These are phyloP conservation scores for Conus ventricosus DNA, from an alignment of 1,140 invertebrate species.

Conservation along the genomic window DNA sequence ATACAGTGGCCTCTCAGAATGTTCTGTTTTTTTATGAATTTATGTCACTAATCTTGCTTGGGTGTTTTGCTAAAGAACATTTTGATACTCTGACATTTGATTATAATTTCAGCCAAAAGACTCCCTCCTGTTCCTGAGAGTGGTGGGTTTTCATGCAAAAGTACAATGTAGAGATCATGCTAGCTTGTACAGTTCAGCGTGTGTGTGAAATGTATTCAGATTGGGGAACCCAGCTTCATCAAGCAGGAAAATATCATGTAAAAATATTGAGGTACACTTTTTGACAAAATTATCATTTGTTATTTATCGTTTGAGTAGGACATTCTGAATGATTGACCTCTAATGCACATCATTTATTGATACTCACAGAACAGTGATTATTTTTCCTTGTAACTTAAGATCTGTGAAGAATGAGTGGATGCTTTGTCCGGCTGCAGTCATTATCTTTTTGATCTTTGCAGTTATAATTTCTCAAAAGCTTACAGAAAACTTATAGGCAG, in stretches of 20 bases:
- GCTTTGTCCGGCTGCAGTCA: no score
- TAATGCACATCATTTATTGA: no score
- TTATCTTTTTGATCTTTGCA: no score
- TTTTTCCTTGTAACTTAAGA: no score
- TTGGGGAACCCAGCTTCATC: neutral
- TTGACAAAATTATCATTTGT: no score
- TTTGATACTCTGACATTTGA: constrained; percentile 7
- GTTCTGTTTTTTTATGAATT: neutral
- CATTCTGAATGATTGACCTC: no score
- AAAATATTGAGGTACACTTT: no score
- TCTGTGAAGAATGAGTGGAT: no score
- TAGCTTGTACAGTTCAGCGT: neutral
- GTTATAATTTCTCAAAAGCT: no score
- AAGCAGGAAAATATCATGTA: neutral
- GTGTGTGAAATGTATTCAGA: neutral
- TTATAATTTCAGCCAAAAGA: constrained; percentile 35
- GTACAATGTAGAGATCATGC: neutral
- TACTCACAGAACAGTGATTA: no score
- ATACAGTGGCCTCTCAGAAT: neutral
- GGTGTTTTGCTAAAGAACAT: constrained; percentile 11
- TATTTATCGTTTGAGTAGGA: no score
- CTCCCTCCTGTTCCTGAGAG: constrained; percentile 26
- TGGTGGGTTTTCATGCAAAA: constrained; percentile 22
- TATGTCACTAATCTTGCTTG: neutral
- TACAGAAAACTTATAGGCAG: no score